Base-by-base conservation (phyloP, 2,888 invertebrate species). In the Meta bourneti region DNA sequence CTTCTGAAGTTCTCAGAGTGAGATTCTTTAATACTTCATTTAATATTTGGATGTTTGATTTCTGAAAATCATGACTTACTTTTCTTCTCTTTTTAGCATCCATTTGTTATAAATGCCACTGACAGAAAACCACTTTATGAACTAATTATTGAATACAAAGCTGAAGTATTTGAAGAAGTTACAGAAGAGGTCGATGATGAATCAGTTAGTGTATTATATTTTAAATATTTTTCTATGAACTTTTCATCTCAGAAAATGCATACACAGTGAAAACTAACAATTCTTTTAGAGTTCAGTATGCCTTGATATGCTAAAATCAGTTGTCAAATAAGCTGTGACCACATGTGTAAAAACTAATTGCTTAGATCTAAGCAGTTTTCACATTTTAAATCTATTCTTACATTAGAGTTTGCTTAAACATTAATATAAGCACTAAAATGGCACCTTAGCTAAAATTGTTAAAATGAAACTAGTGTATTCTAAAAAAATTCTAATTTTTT, bases 131-230 rank as follows among this genome's bases (percentile, higher is more conserved):
- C 98, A 0, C 96, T 99, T 80, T 96, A 97, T 91, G 98, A 98
- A 94, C 96, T 99, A 87, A 96, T 99, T 91, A 96, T 98, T 89
- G 99, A 99, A 95, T 98, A 98, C 95, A 97, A 98, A 94, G 99
- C 99, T 4, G 99, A 99, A 94, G 98, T 99, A 51, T 93, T 93
- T 81, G 98, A 99, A 95, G 94, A 94, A 83, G 94, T 95, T 16
- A 98, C 98, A 94, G 98, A 98, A 94, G 93, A 93, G 49, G 89
- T 87, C 19, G 93, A 93, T 87, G 93, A 93, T 83, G 93, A 93
- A 84, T 86, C 90, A 69, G 87, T 87, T 9, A 79, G 82, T 87
- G 83, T 52, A 82, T 49, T 61, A 69, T 49, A n/a, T 82, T 7
- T 74, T 70, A 51, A 20, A 7, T 16, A 7, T 78, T 49, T 51